A percentile compares a stretch with the other conserved stretches of the same genome.
Evolutionary conservation across 1,140 invertebrate genomes (phyloP).

Genomic region (Armadillidium nasatum): DNA sequence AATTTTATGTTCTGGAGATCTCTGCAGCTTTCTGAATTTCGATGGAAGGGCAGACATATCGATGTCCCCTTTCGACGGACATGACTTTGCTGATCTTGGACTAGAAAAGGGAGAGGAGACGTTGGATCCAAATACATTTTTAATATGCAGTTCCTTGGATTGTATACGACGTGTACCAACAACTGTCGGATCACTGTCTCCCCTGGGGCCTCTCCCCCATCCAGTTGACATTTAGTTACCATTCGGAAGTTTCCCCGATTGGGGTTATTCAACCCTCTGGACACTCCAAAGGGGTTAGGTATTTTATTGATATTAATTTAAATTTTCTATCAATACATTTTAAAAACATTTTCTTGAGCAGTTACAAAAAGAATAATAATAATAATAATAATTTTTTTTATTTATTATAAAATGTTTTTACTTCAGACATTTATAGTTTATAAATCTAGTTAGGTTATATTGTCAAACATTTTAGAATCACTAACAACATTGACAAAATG

Average conservation of each 20-base stretch:
- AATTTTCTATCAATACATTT: too few species aligned
- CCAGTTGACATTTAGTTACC: slow-evolving; percentile 9
- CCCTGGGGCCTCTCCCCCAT: slow-evolving; percentile 6
- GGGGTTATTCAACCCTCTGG: background rate
- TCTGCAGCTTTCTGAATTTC: background rate
- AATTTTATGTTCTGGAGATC: background rate
- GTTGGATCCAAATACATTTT: background rate
- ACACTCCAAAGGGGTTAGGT: background rate
- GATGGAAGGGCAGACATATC: background rate
- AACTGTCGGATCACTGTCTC: background rate
- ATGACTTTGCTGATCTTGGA: background rate
- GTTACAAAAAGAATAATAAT: too few species aligned
- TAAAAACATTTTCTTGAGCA: too few species aligned
- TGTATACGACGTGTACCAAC: too few species aligned
- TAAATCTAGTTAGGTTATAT: too few species aligned
- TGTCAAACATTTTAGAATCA: too few species aligned
- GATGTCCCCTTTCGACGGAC: background rate
- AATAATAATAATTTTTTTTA: too few species aligned
- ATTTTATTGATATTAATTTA: too few species aligned
- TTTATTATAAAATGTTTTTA: too few species aligned
- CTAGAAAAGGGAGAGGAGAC: background rate
- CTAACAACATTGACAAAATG: too few species aligned
- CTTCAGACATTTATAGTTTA: too few species aligned
- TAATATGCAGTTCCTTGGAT: too few species aligned
- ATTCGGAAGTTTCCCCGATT: background rate